Base-by-base conservation (phyloP, 2,797 vertebrate species). In the Eospalax fontanierii region DNA sequence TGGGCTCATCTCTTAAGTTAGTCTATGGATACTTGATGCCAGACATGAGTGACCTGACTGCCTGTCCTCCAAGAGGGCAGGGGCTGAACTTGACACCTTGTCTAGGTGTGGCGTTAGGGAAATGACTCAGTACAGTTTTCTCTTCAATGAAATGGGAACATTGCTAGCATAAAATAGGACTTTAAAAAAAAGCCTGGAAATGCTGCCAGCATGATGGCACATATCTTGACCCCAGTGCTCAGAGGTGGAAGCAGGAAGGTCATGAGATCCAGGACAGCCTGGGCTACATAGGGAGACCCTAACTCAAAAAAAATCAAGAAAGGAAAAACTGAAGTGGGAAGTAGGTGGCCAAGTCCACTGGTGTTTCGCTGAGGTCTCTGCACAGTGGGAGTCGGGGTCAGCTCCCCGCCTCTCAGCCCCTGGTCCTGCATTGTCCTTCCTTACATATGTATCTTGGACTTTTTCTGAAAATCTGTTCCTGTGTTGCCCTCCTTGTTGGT, bases 401-500 rank as follows among this genome's bases (percentile, higher is more conserved):
- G 35, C 46, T 38, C 33, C 63, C 30, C 83, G 15, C 19, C 28
- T 63, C 12, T 28, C 4, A 63, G 75, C 26, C 6, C 1, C 70
- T 10, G 46, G 43, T 3, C 40, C 0, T 11, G 19, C 16, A 0
- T 18, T 26, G 15, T 22, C 22, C 59, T 38, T 38, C 6, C 57
- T 38, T 65, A 6, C 38, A n/a, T 28, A 3, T 19, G 5, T 21
- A 10, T 46, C 22, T 54, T 1, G 2, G 9, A 35, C 54, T 33
- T 7, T 46, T 10, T 24, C n/a, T 9, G 43, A 24, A 73, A 22
- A 26, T 22, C 30, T 10, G 21, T 70, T 59, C 33, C 12, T 2
- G 0, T 1, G 19, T 54, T 9, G 9, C 33, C 46, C 4, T 84
- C 43, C 4, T n/a, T 0, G 19, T 40, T 0, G 1, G 4, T 21